A percentile compares a stretch with the other conserved stretches of the same genome.
Evolutionary conservation across 92 coral and sea anemone species (phyloP).

Genomic region (Muricea muricata): DNA sequence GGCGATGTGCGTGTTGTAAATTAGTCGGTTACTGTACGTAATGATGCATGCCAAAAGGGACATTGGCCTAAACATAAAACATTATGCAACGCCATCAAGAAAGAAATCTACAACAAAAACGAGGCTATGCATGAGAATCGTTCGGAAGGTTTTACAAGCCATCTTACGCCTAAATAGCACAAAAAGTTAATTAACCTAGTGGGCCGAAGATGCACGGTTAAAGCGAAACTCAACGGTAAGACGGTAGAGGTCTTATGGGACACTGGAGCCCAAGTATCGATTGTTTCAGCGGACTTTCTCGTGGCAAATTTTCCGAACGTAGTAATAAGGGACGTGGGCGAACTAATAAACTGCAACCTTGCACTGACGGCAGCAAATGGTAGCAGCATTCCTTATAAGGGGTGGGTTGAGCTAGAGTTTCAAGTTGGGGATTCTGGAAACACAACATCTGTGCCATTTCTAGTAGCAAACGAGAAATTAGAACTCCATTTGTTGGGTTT

Average conservation of each 20-base stretch:
- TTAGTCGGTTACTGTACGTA: too few relatives aligned
- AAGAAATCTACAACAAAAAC: slow-evolving; percentile 36
- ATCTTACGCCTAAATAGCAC: too few relatives aligned
- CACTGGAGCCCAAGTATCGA: too few relatives aligned
- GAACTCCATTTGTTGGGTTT: slow-evolving; percentile 1
- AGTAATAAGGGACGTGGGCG: slow-evolving; percentile 35
- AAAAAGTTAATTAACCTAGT: too few relatives aligned
- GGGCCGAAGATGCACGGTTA: slow-evolving; percentile 46
- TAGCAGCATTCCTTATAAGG: too few relatives aligned
- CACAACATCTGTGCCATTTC: slow-evolving; percentile 54
- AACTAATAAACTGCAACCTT: slow-evolving; percentile 47
- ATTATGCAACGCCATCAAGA: slow-evolving; percentile 39
- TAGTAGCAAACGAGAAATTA: slow-evolving; percentile 14
- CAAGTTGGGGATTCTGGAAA: slow-evolving; percentile 51
- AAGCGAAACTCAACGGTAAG: slow-evolving; percentile 36
- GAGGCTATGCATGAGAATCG: neutral
- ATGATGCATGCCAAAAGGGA: too few relatives aligned
- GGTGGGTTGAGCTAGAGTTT: slow-evolving; percentile 33
- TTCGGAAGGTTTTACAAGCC: too few relatives aligned
- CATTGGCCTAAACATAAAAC: too few relatives aligned
- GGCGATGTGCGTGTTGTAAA: neutral
- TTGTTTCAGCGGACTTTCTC: slow-evolving; percentile 37
- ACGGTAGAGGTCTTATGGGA: too few relatives aligned
- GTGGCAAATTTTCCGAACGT: slow-evolving; percentile 41
- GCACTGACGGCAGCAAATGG: too few relatives aligned